These are phyloP conservation scores for Drymonia ruficornis DNA, from an alignment of 2,888 invertebrate species.

Conservation along the genomic window DNA sequence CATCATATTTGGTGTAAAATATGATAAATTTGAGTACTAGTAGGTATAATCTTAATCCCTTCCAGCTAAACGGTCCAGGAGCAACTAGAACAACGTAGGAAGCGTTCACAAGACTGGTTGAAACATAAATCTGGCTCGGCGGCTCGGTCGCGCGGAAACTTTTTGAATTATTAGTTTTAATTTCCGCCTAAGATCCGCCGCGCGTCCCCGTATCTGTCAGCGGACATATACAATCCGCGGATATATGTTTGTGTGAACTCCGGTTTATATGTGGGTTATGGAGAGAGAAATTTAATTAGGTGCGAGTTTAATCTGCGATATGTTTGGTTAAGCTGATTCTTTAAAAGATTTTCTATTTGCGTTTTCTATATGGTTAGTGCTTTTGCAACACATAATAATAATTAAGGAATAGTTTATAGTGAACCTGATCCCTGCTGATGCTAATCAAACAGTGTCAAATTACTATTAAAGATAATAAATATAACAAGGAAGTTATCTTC, in stretches of 20 bases:
- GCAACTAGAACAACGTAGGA: constrained; percentile 61
- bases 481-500: too few relatives aligned
- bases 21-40: constrained; percentile 14
- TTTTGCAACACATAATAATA: too few relatives aligned
- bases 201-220: constrained; percentile 79
- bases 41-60: constrained; percentile 37
- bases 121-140: constrained; percentile 79
- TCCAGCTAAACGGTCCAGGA: constrained; percentile 48
- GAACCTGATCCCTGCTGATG: too few relatives aligned
- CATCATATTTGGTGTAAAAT: neutral
- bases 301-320: constrained; percentile 20
- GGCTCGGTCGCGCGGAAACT: constrained; percentile 83
- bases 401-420: too few relatives aligned
- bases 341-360: neutral
- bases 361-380: too few relatives aligned
- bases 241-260: constrained; percentile 40
- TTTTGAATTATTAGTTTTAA: constrained; percentile 86
- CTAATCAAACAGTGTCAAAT: too few relatives aligned
- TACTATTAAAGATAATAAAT: too few relatives aligned
- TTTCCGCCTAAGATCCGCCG: constrained; percentile 84
- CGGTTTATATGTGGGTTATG: constrained; percentile 35
- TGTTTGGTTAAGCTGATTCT: neutral
- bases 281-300: constrained; percentile 37
- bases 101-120: constrained; percentile 76
- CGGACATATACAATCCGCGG: constrained; percentile 61